These are phyloP conservation scores for Balaeniceps rex DNA, from an alignment of 2,113 vertebrate species.

Conservation along the genomic window DNA sequence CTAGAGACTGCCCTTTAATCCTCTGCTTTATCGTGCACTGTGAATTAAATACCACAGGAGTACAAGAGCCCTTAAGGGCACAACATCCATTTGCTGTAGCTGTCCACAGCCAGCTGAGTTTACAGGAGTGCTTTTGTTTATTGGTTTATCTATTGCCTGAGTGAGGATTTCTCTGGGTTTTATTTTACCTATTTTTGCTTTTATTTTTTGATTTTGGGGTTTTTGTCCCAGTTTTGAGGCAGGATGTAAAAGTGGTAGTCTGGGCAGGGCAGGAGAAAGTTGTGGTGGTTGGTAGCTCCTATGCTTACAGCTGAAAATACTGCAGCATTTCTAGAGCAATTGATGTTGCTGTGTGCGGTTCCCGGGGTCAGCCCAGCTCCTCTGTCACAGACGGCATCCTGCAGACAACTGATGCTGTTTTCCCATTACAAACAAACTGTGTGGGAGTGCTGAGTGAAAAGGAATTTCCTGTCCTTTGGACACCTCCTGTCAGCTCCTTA, in stretches of 20 bases:
- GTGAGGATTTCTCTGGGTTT: not conserved
- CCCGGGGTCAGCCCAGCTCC: not conserved
- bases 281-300: not conserved
- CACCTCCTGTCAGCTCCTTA: not conserved
- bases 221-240: not conserved
- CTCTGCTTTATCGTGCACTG: not conserved
- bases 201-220: not conserved
- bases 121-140: not conserved
- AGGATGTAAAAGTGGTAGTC: not conserved
- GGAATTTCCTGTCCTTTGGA: not conserved
- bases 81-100: conserved; percentile 28
- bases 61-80: conserved; percentile 24
- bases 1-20: conserved; percentile 32
- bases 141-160: not conserved
- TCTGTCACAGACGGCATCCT: not conserved
- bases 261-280: not conserved
- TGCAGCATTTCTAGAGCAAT: not conserved
- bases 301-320: not conserved
- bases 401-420: not conserved
- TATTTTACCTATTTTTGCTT: not conserved
- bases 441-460: not conserved
- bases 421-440: not conserved
- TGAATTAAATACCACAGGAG: conserved; percentile 28
- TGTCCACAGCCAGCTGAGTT: not conserved
- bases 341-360: not conserved